A percentile compares a stretch with the other conserved stretches of the same genome.
Evolutionary conservation across 1,140 invertebrate species (phyloP).

Genomic region (Diachasmimorpha longicaudata): DNA sequence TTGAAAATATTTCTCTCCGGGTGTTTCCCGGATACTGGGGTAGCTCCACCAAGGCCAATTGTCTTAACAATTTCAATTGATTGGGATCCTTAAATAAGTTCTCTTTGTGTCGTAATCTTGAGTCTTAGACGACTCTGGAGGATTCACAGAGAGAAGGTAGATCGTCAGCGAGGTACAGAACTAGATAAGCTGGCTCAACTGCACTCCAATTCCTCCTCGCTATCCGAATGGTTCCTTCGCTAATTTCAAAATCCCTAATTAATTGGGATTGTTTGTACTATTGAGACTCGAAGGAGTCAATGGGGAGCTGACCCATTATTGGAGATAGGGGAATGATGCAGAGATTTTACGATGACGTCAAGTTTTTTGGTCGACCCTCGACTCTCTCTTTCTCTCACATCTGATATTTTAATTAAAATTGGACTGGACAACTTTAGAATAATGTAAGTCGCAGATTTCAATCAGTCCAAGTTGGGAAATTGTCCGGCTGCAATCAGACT

Average conservation of each 20-base stretch:
- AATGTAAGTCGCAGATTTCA: too few relatives aligned
- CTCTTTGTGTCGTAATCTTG: background rate
- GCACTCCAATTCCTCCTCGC: background rate
- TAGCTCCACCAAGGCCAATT: background rate
- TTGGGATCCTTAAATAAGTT: background rate
- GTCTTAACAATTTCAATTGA: background rate
- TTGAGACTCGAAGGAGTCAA: background rate
- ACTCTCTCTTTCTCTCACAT: too few relatives aligned
- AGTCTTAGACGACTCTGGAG: background rate
- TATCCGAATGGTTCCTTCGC: background rate
- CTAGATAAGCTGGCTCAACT: background rate
- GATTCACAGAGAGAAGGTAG: background rate
- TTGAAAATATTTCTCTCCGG: too few relatives aligned
- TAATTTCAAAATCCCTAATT: constrained; percentile 4
- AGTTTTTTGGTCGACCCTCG: too few relatives aligned
- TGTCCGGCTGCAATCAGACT: too few relatives aligned
- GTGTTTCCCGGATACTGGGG: background rate
- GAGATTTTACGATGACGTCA: background rate
- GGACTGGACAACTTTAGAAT: too few relatives aligned
- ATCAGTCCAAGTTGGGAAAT: too few relatives aligned
- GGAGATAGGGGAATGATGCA: background rate
- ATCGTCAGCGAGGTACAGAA: background rate
- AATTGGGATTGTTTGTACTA: background rate
- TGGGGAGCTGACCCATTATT: background rate
- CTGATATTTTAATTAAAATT: too few relatives aligned